Evolutionary conservation across 2,113 vertebrate species (phyloP), one percentile per base, ranked within the genome.

Genomic region (Caranx ignobilis): DNA sequence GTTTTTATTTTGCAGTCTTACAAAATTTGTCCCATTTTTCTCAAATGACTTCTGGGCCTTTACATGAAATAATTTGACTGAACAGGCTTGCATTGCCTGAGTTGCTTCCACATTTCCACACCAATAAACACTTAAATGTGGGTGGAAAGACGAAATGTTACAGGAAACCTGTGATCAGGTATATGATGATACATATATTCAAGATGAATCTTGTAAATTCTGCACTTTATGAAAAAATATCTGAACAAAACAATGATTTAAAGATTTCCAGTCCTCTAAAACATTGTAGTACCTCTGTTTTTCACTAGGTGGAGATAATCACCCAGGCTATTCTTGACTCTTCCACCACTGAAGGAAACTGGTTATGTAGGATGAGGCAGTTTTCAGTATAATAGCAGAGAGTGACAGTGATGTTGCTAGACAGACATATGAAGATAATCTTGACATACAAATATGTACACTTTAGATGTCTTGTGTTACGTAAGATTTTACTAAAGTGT

Each of bases 271-370:
- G 6, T 5, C 12, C 7, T 39, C 39, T 31, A 52, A 61, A 21
- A 59, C 19, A 0, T 8, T 88, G 83, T 31, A 70, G 35, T 84
- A 32, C 70, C 8, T 26, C 2, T 37, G 0, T 57, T 13, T 15
- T 12, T 47, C 92, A 87, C 87, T 82, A 93, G 92, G 83, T 90
- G 90, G 86, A 3, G 50, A 0, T 65, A 69, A 26, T 35, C n/a
- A 15, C 76, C 32, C 55, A 79, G 62, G 60, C 72, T 77, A 11
- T 2, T 18, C 16, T 39, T 45, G 65, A 26, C 1, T 26, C n/a
- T 26, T 10, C 26, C 16, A 59, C 11, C 10, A 32, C 9, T 45
- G 45, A 39, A 50, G 6, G 7, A 10, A 4, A 65, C 26, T 19
- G 18, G 41, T 75, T 61, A 0, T 8, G 37, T 43, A 61, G 55